Percentiles rank a stretch among this genome's conserved stretches.
Evolutionary conservation across 1,140 invertebrate species (phyloP).

Genomic region (Drosophila melanogaster): Release_6_plus_ISO1_MT NT_033779.5:13646001-13646500

Average conservation of each 20-base stretch:
- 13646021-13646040: slow-evolving; percentile 68
- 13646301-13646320: background rate
- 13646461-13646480: slow-evolving; percentile 24
- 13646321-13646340: slow-evolving; percentile 5
- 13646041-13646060: slow-evolving; percentile 64
- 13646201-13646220: too few species aligned
- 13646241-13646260: too few species aligned
- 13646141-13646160: too few species aligned
- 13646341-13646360: slow-evolving; percentile 34
- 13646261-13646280: too few species aligned
- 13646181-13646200: too few species aligned
- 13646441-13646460: slow-evolving; percentile 31
- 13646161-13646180: too few species aligned
- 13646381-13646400: slow-evolving; percentile 1
- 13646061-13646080: slow-evolving; percentile 19
- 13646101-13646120: background rate
- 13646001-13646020: slow-evolving; percentile 30
- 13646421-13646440: slow-evolving; percentile 34
- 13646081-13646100: background rate
- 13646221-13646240: too few species aligned
- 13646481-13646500: slow-evolving; percentile 19
- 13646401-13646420: slow-evolving; percentile 46
- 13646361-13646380: background rate
- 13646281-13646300: too few species aligned
- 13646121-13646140: background rate